These are phyloP conservation scores for Leptura quadrifasciata DNA, from an alignment of 2,888 invertebrate species.

Conservation along the genomic window DNA sequence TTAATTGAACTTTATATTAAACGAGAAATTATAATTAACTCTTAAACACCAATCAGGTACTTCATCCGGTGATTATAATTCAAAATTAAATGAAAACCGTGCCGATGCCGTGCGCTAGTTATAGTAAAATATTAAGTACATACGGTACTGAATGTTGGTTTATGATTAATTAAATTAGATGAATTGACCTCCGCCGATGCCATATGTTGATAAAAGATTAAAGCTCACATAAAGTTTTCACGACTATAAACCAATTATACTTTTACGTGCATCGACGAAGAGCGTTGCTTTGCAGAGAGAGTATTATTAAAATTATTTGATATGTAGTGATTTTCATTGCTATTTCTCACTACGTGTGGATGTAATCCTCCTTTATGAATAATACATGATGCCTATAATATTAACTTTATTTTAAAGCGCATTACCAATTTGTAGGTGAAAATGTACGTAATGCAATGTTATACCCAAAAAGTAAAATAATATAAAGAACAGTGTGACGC, in stretches of 20 bases:
- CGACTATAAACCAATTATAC: neutral
- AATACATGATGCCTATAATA: no score
- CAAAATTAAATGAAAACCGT: conserved; percentile 1
- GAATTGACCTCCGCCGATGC: neutral
- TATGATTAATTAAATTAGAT: conserved; percentile 7
- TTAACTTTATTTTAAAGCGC: no score
- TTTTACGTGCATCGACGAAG: neutral
- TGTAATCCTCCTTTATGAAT: no score
- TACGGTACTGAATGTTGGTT: neutral
- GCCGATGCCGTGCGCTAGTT: neutral
- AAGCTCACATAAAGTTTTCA: neutral
- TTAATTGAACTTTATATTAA: conserved; percentile 7
- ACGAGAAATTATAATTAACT: neutral
- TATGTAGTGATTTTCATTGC: no score
- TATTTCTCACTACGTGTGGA: no score
- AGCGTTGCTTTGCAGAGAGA: neutral
- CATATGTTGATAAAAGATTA: conserved; percentile 7
- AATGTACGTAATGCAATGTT: no score
- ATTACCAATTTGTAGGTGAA: no score
- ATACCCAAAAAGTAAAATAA: no score
- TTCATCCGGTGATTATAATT: neutral
- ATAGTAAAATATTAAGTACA: conserved; percentile 3
- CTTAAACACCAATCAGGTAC: conserved; percentile 4
- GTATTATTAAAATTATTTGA: no score
- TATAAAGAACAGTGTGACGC: no score